Conservation (phyloP, 2,797 vertebrate genomes). For the Melanotaenia maccullochi region DNA sequence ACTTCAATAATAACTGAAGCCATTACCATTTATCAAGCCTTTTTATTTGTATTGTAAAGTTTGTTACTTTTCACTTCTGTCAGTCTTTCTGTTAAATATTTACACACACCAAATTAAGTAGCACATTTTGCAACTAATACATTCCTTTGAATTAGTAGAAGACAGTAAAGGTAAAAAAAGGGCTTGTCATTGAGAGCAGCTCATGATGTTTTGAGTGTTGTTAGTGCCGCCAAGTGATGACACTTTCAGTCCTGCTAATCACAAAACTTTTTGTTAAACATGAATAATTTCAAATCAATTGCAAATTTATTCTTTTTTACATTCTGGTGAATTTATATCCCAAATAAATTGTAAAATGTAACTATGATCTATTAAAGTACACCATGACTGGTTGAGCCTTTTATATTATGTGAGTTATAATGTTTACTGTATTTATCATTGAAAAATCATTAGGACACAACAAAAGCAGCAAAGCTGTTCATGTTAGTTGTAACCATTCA, state of each 20-base stretch:
- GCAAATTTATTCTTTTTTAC: neutral
- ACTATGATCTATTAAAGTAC: no score
- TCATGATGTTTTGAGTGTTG: neutral
- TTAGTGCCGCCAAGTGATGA: no score
- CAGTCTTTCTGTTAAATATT: neutral
- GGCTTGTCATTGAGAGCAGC: neutral
- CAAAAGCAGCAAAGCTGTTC: no score
- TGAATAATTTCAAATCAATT: neutral
- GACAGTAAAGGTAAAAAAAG: neutral
- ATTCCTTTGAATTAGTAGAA: neutral
- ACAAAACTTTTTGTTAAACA: no score
- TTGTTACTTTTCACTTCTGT: neutral
- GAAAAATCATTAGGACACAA: no score
- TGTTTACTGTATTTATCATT: no score
- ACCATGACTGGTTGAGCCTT: no score
- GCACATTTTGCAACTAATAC: neutral
- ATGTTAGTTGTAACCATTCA: no score
- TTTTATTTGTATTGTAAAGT: slow-evolving; percentile 18
- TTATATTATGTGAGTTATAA: no score
- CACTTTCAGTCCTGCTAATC: no score
- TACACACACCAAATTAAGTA: neutral
- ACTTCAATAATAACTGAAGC: slow-evolving; percentile 46
- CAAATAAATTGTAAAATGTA: no score
- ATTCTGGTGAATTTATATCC: neutral
- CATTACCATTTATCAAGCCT: slow-evolving; percentile 32